phyloP scores from a whole-genome alignment of 2,113 vertebrate species.

The Accipiter cooperii region DNA sequence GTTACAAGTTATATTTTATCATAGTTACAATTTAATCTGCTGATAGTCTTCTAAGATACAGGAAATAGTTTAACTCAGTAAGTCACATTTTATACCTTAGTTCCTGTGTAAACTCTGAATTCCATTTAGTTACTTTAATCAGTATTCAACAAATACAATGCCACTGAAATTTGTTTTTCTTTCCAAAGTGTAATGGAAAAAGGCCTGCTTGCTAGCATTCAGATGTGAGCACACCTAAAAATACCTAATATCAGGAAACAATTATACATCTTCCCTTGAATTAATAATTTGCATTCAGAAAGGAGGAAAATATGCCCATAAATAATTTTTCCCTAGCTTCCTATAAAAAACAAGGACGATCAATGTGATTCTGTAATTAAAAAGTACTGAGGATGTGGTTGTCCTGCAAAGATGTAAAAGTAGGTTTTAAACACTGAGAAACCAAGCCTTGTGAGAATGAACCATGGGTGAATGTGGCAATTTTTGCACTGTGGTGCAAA shows the following conservation, averaged over 20 bases:
- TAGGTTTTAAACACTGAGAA: background rate
- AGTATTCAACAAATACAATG: conserved; percentile 32
- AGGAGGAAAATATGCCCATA: background rate
- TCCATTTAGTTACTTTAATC: conserved; percentile 23
- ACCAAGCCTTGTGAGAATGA: background rate
- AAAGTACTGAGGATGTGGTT: rapidly evolving
- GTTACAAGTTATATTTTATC: background rate
- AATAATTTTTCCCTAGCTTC: background rate
- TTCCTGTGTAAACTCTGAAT: background rate
- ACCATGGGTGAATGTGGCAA: background rate
- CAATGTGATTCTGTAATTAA: background rate
- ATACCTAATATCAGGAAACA: conserved; percentile 47
- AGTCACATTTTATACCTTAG: background rate
- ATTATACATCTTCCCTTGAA: conserved; percentile 34
- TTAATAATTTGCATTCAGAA: conserved; percentile 39
- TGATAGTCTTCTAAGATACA: background rate
- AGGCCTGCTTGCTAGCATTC: background rate
- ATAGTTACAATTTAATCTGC: background rate
- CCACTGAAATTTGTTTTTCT: conserved; percentile 38
- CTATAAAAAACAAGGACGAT: background rate
- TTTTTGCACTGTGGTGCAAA: background rate
- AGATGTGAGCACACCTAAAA: conserved; percentile 18
- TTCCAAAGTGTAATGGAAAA: conserved; percentile 10
- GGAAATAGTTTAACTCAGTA: background rate
- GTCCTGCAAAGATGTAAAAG: background rate